Base-by-base conservation (phyloP, 2,888 invertebrate species). In the Synergus japonicus region DNA sequence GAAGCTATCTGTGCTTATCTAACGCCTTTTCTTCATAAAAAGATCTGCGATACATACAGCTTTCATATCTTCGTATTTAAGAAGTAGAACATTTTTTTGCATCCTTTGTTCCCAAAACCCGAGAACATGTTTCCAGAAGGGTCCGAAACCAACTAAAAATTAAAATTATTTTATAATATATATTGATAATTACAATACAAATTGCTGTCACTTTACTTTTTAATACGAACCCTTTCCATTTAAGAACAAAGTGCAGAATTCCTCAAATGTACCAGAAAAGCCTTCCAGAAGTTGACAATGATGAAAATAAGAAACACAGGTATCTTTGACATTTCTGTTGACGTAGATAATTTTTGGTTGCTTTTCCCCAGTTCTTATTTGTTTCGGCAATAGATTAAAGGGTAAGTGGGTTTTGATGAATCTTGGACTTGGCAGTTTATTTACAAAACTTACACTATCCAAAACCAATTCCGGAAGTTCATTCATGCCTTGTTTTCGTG, bases 261-360 rank as follows among this genome's bases (percentile, higher is more conserved):
- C 92, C 0, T 93, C 91, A 81, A 95, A 94, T 8, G 92, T 92
- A 0, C 94, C 94, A 22, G 91, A 92, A 86, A 94, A 93, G 0
- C 94, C 92, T 73, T 94, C 92, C 46, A 95, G 91, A 87, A 95
- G 93, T 83, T 93, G 94, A 86, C 95, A 94, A 79, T 96, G 94
- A 88, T 95, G 95, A 88, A 93, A 96, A 86, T 94, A 95, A 0
- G 96, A 96, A 0, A 96, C 94, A 2, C 94, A 94, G 0, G 95
- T 95, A 88, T 96, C 96, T 85, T 96, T 95, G 0, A 96, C 95
- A 88, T 96, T 96, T 85, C 96, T 93, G 0, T 94, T 94, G 0
- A 96, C 94, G 87, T 96, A 96, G 22, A 96, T 93, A 4, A 96
- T 94, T 94, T 91, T 92, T 2, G 93, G 92, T 78, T 89, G 91